Conservation (phyloP, 2,888 invertebrate genomes). For the Hemaris fuciformis region DNA sequence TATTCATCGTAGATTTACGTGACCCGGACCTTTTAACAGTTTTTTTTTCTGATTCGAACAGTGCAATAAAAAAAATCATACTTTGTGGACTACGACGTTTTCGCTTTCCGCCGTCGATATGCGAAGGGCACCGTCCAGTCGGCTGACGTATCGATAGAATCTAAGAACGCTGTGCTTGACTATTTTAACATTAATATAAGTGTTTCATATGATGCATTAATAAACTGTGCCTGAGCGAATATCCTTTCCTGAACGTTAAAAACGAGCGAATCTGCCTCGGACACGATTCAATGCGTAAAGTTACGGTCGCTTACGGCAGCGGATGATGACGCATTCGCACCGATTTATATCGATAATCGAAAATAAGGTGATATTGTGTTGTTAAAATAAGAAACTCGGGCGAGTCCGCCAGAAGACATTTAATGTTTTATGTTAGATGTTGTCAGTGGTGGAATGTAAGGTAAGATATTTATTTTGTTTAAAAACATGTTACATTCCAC, state of each 20-base stretch:
- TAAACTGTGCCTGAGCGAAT: constrained; percentile 14
- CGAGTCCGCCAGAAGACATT: background rate
- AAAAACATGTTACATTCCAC: background rate
- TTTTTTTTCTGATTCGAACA: no score
- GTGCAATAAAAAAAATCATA: no score
- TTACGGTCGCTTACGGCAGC: background rate
- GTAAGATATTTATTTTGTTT: constrained; percentile 7
- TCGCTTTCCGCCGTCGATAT: no score
- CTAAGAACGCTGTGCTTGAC: background rate
- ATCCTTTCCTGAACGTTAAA: constrained; percentile 8
- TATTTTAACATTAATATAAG: background rate
- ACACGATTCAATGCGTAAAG: constrained; percentile 23
- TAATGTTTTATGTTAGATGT: background rate
- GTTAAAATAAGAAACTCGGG: background rate
- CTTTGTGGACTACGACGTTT: no score
- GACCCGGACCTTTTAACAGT: no score
- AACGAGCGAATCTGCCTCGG: constrained; percentile 42
- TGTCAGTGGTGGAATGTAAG: background rate
- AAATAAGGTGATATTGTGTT: background rate
- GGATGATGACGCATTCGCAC: background rate
- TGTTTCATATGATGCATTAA: background rate
- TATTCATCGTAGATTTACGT: no score
- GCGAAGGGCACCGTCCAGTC: no score
- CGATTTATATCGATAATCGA: background rate
- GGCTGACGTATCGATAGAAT: background rate